These are phyloP conservation scores for Morinoia aosen DNA, from an alignment of 2,888 invertebrate species.

Conservation along the genomic window DNA sequence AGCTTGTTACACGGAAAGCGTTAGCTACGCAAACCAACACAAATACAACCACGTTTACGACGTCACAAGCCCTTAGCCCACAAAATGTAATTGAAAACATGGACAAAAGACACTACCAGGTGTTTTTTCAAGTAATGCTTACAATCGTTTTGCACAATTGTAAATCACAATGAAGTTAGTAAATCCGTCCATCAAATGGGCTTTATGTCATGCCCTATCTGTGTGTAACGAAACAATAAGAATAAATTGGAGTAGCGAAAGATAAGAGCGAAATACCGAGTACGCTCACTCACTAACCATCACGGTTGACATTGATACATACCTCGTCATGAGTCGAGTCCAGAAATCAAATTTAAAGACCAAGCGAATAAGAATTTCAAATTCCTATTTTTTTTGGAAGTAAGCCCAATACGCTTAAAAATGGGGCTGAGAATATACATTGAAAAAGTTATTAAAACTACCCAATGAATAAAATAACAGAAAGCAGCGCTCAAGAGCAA, in stretches of 20 bases:
- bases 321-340: neutral
- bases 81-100: neutral
- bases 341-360: neutral
- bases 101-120: neutral
- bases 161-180: neutral
- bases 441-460: too few species aligned
- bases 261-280: neutral
- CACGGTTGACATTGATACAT: neutral
- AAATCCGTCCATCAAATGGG: neutral
- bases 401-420: neutral
- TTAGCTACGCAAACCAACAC: neutral
- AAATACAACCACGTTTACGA: neutral
- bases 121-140: neutral
- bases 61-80: neutral
- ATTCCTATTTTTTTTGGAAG: neutral
- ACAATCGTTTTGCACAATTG: neutral
- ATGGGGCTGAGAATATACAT: neutral
- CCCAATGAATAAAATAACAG: neutral
- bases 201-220: neutral
- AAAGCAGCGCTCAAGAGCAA: neutral
- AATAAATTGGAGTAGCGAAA: neutral
- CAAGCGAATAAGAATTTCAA: neutral
- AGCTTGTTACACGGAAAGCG: neutral
- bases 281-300: neutral
- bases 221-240: neutral